phyloP scores from a whole-genome alignment of 2,797 vertebrate genomes.

The Thamnophis elegans region DNA sequence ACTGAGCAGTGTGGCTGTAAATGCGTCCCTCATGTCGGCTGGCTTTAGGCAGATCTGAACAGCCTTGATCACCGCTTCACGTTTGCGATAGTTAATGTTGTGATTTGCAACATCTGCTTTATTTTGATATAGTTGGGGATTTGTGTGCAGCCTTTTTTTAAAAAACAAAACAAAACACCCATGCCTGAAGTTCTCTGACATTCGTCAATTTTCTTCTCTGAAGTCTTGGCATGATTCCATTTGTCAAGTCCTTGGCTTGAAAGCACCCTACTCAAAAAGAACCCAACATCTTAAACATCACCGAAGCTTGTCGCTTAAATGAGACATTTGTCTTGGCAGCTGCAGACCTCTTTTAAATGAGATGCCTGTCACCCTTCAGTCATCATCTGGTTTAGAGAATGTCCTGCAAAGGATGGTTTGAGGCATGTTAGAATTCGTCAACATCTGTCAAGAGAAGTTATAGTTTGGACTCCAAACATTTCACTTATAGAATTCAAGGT shows the following conservation, averaged over 20 bases:
- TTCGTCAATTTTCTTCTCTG: not conserved
- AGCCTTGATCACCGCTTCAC: not conserved
- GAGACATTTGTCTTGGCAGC: conserved; percentile 20
- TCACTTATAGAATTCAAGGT: not conserved
- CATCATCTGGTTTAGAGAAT: not conserved
- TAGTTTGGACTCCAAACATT: not conserved
- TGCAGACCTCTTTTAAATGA: not conserved
- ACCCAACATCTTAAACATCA: too few relatives aligned
- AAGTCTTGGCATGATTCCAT: not conserved
- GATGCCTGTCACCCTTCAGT: conserved; percentile 5
- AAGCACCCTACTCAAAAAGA: not conserved
- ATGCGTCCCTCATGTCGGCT: not conserved
- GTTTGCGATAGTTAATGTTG: not conserved
- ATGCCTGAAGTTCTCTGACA: not conserved
- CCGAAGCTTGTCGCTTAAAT: not conserved
- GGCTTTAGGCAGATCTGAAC: not conserved
- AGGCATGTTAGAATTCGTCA: not conserved
- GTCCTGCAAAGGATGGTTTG: not conserved
- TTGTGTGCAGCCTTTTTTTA: not conserved
- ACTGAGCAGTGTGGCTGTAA: not conserved
- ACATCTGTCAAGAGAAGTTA: not conserved
- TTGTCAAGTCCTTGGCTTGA: not conserved
- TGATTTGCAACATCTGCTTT: not conserved
- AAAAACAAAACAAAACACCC: not conserved
- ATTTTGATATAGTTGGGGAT: not conserved